phyloP scores from a whole-genome alignment of 2,797 vertebrate genomes.

The Protonibea diacanthus region DNA sequence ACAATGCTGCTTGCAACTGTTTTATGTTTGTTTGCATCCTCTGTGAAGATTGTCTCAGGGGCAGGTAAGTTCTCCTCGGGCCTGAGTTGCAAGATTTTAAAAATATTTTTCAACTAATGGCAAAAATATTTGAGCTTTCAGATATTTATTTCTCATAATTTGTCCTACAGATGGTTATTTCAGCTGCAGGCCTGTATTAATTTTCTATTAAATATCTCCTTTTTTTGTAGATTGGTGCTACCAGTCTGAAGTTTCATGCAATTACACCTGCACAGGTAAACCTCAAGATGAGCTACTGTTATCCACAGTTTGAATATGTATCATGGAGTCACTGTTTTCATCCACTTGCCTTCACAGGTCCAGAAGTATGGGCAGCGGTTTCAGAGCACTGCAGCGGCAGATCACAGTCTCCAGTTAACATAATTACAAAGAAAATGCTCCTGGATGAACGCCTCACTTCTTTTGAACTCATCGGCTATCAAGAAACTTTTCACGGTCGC shows the following conservation, averaged over 20 bases:
- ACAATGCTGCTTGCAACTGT: conserved; percentile 39
- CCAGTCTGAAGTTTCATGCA: conserved; percentile 69
- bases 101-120: background rate
- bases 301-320: background rate
- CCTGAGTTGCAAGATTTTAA: background rate
- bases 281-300: background rate
- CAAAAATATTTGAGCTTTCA: background rate
- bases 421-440: conserved; percentile 70
- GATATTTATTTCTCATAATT: background rate
- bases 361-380: conserved; percentile 72
- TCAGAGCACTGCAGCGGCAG: conserved; percentile 46
- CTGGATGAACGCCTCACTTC: conserved; percentile 55
- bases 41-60: conserved; percentile 32
- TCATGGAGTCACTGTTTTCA: background rate
- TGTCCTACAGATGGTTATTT: background rate
- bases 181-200: no score
- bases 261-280: conserved; percentile 70
- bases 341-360: conserved; percentile 74
- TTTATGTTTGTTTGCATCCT: conserved; percentile 49
- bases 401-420: conserved; percentile 90
- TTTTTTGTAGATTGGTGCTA: conserved; percentile 75
- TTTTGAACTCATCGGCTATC: conserved; percentile 82
- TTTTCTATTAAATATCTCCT: background rate
- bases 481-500: conserved; percentile 49
- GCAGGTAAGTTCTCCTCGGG: conserved; percentile 46